A percentile compares a stretch with the other conserved stretches of the same genome.
Evolutionary conservation across 2,797 vertebrate species (phyloP).

Genomic region (Fistularia tabacaria): DNA sequence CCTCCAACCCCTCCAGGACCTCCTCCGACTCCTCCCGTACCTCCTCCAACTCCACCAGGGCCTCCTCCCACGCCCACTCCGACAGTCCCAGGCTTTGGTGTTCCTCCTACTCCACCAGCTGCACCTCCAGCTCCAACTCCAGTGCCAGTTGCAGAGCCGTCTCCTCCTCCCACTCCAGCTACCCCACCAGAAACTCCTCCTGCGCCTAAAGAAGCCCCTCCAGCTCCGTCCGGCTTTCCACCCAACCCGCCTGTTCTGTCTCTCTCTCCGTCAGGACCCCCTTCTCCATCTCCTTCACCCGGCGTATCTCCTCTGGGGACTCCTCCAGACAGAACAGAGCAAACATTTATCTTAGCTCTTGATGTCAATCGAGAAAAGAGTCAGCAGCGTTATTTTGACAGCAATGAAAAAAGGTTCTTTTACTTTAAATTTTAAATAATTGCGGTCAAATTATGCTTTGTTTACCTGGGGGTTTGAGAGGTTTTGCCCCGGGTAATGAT

Average conservation of each 20-base stretch:
- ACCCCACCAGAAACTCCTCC: constrained; percentile 31
- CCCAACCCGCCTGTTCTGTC: constrained; percentile 22
- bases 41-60: constrained; percentile 11
- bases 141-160: background rate
- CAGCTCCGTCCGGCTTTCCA: constrained; percentile 30
- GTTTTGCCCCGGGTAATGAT: constrained; percentile 57
- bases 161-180: constrained; percentile 16
- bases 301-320: constrained; percentile 73
- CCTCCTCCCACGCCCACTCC: constrained; percentile 10
- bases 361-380: background rate
- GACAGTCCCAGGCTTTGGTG: background rate
- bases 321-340: constrained; percentile 33
- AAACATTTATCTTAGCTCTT: background rate
- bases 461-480: constrained; percentile 68
- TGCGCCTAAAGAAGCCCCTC: constrained; percentile 23
- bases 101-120: constrained; percentile 21
- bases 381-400: background rate
- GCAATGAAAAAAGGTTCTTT: too few species aligned
- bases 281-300: constrained; percentile 68
- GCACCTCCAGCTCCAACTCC: constrained; percentile 5
- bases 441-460: background rate
- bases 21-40: constrained; percentile 19
- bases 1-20: constrained; percentile 20
- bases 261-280: constrained; percentile 56
- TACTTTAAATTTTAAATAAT: background rate